Evolutionary conservation across 1,140 invertebrate genomes (phyloP).

Genomic region (Drosophila arizonae): DNA sequence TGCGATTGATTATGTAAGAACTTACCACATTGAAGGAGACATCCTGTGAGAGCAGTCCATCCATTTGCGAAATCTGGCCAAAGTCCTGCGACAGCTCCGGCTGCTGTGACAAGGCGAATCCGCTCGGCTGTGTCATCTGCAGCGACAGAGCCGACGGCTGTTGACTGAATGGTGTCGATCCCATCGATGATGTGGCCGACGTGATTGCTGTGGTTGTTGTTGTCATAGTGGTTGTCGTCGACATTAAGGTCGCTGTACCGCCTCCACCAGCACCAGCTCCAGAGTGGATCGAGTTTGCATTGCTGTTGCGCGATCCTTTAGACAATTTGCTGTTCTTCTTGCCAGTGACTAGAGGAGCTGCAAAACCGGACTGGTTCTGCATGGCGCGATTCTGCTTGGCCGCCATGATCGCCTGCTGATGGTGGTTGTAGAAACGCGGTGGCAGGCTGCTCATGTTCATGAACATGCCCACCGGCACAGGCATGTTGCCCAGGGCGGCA

Average conservation of each 20-base stretch:
- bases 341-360: slow-evolving; percentile 18
- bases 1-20: slow-evolving; percentile 2
- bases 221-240: neutral
- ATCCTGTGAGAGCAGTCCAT: slow-evolving; percentile 96
- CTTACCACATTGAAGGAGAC: slow-evolving; percentile 73
- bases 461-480: slow-evolving; percentile 97
- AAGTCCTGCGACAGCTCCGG: slow-evolving; percentile 94
- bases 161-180: slow-evolving; percentile 82
- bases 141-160: slow-evolving; percentile 86
- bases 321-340: slow-evolving; percentile 40
- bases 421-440: slow-evolving; percentile 93
- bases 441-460: slow-evolving; percentile 96
- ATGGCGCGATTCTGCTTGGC: slow-evolving; percentile 70
- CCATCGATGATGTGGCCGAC: neutral
- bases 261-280: neutral
- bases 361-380: slow-evolving; percentile 18
- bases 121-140: slow-evolving; percentile 87
- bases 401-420: slow-evolving; percentile 85
- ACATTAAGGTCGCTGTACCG: slow-evolving; percentile 10
- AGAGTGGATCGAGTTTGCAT: neutral
- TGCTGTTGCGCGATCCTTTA: slow-evolving; percentile 12
- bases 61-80: slow-evolving; percentile 96
- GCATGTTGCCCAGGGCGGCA: slow-evolving; percentile 89
- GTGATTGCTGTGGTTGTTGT: neutral
- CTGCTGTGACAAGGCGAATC: slow-evolving; percentile 89